Evolutionary conservation across 2,888 invertebrate genomes (phyloP).

Genomic region (Ormyrus rosae): DNA sequence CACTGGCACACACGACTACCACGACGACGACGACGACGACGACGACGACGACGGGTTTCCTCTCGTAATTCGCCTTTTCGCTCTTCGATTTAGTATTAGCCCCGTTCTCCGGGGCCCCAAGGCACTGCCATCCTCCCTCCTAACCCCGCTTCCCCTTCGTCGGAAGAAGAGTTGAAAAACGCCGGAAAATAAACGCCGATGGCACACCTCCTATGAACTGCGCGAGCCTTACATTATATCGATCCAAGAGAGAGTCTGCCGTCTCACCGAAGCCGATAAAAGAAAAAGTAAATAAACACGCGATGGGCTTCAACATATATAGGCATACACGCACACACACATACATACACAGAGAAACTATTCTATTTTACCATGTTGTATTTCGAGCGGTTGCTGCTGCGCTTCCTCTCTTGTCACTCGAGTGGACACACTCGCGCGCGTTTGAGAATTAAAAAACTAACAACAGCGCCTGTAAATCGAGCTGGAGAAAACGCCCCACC

Average conservation of each 20-base stretch:
- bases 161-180: neutral
- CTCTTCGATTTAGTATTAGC: neutral
- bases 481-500: constrained; percentile 34
- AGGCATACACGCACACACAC: neutral
- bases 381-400: neutral
- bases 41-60: neutral
- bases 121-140: neutral
- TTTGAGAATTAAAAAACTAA: neutral
- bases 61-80: neutral
- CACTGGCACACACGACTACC: neutral
- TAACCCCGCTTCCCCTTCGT: neutral
- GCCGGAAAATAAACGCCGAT: constrained; percentile 3
- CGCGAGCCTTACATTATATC: constrained; percentile 23
- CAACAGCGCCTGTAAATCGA: neutral
- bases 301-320: neutral
- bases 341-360: neutral
- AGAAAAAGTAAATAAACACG: constrained; percentile 49
- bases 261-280: constrained; percentile 13
- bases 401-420: neutral
- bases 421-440: neutral
- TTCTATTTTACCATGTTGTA: constrained; percentile 32
- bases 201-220: constrained; percentile 19
- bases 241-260: neutral
- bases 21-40: neutral
- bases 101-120: neutral